Conservation (phyloP, 2,888 invertebrate genomes). For the Oxytorus armatus region DNA sequence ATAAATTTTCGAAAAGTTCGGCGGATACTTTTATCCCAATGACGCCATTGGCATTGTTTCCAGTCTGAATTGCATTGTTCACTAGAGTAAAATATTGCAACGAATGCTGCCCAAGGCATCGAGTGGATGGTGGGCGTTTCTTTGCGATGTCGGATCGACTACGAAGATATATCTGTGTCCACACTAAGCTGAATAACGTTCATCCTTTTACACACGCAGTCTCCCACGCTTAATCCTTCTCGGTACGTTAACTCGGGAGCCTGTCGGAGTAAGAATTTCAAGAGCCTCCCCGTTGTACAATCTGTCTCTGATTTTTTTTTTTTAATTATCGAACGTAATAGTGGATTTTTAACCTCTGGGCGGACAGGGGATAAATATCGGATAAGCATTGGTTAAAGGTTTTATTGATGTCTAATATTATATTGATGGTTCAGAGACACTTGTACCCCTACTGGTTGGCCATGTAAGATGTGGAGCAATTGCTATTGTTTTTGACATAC, state of each 20-base stretch:
- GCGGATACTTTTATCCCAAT: not conserved
- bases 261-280: too few relatives aligned
- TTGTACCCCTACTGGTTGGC: too few relatives aligned
- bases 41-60: conserved; percentile 26
- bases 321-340: too few relatives aligned
- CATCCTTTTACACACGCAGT: not conserved
- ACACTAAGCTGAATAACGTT: conserved; percentile 18
- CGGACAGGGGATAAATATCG: too few relatives aligned
- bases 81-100: conserved; percentile 25
- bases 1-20: not conserved
- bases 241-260: conserved; percentile 4
- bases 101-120: conserved; percentile 51
- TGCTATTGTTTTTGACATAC: too few relatives aligned
- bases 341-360: too few relatives aligned
- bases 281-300: too few relatives aligned
- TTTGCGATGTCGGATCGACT: conserved; percentile 79
- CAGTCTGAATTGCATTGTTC: conserved; percentile 30
- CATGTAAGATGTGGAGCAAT: too few relatives aligned
- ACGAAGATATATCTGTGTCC: conserved; percentile 73
- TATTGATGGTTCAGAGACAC: too few relatives aligned
- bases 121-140: conserved; percentile 77
- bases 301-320: too few relatives aligned
- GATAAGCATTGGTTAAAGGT: too few relatives aligned
- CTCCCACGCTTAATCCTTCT: conserved; percentile 9
- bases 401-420: too few relatives aligned